Conservation (phyloP, 2,797 vertebrate species). For the Antennarius maculatus region DNA sequence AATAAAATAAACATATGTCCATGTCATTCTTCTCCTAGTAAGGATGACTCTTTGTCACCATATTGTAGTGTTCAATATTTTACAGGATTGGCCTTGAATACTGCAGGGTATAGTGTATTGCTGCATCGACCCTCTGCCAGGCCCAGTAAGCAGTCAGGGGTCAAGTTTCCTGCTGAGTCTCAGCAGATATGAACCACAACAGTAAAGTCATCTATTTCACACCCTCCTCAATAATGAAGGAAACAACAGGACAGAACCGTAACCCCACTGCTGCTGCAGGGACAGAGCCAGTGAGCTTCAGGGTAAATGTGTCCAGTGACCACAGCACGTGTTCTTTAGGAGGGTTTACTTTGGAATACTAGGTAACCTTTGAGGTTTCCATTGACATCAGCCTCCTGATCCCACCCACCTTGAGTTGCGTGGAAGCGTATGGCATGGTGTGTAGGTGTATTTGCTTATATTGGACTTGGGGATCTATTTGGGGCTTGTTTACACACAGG, state of each 20-base stretch:
- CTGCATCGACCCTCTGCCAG: no score
- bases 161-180: conserved; percentile 11
- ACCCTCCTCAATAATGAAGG: conserved; percentile 63
- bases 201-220: conserved; percentile 50
- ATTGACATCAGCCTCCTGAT: conserved; percentile 27
- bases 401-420: conserved; percentile 11
- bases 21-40: conserved; percentile 35
- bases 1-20: conserved; percentile 33
- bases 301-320: conserved; percentile 14
- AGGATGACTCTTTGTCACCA: conserved; percentile 47
- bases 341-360: conserved; percentile 28
- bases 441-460: conserved; percentile 38
- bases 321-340: conserved; percentile 2
- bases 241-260: conserved; percentile 34
- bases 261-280: conserved; percentile 8
- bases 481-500: conserved; percentile 24
- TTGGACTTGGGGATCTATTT: conserved; percentile 24
- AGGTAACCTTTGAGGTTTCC: conserved; percentile 21
- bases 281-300: conserved; percentile 24
- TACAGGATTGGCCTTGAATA: conserved; percentile 45
- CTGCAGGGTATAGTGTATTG: conserved; percentile 27
- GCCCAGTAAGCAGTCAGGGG: no score
- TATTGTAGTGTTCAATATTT: conserved; percentile 57
- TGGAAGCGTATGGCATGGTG: conserved; percentile 8
- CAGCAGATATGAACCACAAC: conserved; percentile 42